A percentile compares a stretch with the other conserved stretches of the same genome.
These are phyloP conservation scores for Papilio polyxenes DNA, from an alignment of 1,140 invertebrate species.

Conservation along the genomic window DNA sequence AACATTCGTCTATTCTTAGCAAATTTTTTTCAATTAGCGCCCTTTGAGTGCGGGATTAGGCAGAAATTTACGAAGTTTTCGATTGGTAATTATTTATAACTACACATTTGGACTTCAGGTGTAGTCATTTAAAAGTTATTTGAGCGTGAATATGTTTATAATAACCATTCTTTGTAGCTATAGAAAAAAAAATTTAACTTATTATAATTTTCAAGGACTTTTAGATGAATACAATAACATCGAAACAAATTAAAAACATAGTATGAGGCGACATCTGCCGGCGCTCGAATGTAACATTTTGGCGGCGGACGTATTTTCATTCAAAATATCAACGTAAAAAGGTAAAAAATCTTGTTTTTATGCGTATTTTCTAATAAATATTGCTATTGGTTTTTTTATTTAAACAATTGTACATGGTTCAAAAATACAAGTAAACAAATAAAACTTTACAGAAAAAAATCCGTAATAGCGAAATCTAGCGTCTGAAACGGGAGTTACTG, in stretches of 20 bases:
- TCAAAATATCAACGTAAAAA: background rate
- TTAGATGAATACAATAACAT: background rate
- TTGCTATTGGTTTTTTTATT: background rate
- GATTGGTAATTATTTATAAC: background rate
- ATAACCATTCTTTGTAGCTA: background rate
- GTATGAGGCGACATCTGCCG: background rate
- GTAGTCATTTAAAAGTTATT: background rate
- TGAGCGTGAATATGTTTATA: background rate
- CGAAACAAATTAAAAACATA: background rate
- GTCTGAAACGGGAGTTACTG: background rate
- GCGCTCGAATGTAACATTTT: background rate
- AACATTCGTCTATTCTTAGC: background rate
- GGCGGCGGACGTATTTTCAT: background rate
- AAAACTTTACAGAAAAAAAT: background rate
- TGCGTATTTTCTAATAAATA: background rate
- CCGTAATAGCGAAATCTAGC: background rate
- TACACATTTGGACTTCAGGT: background rate
- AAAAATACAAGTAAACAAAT: background rate
- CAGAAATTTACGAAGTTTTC: background rate
- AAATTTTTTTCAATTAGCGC: background rate
- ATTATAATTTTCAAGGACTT: background rate
- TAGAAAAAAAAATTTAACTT: background rate
- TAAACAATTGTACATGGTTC: background rate
- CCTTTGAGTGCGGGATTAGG: background rate
- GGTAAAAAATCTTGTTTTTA: background rate